Evolutionary conservation across 2,797 vertebrate genomes (phyloP), one percentile per base, ranked within the genome.

Genomic region (Delichon dasypus): DNA sequence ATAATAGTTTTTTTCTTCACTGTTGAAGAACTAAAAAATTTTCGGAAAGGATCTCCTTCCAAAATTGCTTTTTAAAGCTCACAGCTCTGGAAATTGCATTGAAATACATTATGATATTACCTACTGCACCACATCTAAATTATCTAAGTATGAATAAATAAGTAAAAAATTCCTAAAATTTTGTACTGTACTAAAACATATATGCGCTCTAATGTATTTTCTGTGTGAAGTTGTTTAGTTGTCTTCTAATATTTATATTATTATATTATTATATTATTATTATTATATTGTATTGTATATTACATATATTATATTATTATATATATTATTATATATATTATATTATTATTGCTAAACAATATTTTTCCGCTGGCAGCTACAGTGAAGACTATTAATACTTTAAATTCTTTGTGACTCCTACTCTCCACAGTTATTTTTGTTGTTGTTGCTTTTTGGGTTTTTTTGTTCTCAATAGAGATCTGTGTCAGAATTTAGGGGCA

Each of bases 401-500:
- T 18, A 73, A 32, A 12, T 34, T 58, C 29, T 40, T 45, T 57
- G 26, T 61, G 23, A 76, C 15, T 65, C 3, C 6, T 1, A 1
- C 6, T 13, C 3, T 4, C 13, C 6, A 2, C 2, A 19, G 9
- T 22, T 57, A 34, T 22, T 7, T 6, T 2, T 20, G 20, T 47
- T 21, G 20, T 44, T 44, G 18, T 29, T 44, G n/a, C 32, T 26
- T 27, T 6, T 40, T 42, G 40, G 13, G n/a, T n/a, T 42, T 42
- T 42, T 42, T 16, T 20, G 2, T 10, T 47, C 36, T 30, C 12
- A 26, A 13, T 13, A 55, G 7, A 48, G 12, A 57, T 32, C 14
- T 32, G 5, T 62, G 18, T 2, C 18, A 38, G 13, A 34, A 61
- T 54, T 66, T 66, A 73, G 8, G 34, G 26, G 45, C 16, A 48